Conservation (phyloP, 1,140 invertebrate species). For the Listronotus bonariensis region DNA sequence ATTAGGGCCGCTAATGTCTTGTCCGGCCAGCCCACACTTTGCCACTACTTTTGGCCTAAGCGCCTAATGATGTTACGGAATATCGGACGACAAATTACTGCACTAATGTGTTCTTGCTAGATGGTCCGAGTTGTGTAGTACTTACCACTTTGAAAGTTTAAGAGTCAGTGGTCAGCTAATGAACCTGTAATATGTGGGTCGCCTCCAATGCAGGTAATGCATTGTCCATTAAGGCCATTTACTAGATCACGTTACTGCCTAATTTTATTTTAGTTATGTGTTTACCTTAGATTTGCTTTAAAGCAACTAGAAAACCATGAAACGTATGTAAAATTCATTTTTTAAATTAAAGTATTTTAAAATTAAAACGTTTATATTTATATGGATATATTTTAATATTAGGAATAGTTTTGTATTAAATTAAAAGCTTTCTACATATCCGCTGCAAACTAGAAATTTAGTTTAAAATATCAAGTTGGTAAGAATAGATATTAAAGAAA, state of each 20-base stretch:
- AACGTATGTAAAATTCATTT: too few relatives aligned
- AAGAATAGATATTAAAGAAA: too few relatives aligned
- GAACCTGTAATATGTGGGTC: conserved; percentile 35
- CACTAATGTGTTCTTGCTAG: conserved; percentile 38
- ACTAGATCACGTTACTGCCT: not conserved
- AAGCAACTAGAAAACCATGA: too few relatives aligned
- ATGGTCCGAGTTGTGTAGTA: conserved; percentile 9
- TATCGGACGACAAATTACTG: conserved; percentile 42
- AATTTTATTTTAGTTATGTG: not conserved
- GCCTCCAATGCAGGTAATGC: conserved; percentile 30
- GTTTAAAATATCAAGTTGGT: too few relatives aligned
- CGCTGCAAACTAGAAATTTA: too few relatives aligned
- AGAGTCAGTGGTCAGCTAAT: conserved; percentile 25
- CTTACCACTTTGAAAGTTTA: conserved; percentile 37
- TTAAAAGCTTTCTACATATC: too few relatives aligned
- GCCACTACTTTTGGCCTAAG: conserved; percentile 46
- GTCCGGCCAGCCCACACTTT: conserved; percentile 48
- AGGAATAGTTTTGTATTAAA: too few relatives aligned
- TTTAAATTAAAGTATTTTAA: too few relatives aligned
- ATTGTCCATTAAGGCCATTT: conserved; percentile 24
- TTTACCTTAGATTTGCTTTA: conserved; percentile 22
- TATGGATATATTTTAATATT: too few relatives aligned
- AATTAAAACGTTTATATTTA: too few relatives aligned
- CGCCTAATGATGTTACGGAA: conserved; percentile 48
- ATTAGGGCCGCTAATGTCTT: conserved; percentile 52